A percentile compares a stretch with the other conserved stretches of the same genome.
Conservation (phyloP, 2,888 invertebrate species). For the Xestia c-nigrum region DNA sequence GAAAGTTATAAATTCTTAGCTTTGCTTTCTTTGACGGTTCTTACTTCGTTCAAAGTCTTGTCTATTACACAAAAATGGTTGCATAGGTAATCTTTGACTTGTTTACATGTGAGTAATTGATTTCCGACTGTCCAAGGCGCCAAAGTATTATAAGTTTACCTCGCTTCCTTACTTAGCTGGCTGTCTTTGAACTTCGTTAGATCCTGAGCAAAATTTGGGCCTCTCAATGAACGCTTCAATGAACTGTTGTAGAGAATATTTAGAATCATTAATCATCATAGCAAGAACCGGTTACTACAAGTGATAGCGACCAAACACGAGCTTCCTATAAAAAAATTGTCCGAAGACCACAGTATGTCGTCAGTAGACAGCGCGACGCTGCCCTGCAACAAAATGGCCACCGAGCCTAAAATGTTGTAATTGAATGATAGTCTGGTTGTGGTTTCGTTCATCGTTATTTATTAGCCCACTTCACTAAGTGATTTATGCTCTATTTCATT, state of each 20-base stretch:
- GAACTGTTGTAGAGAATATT: conserved; percentile 14
- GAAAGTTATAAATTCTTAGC: no score
- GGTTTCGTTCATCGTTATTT: conserved; percentile 54
- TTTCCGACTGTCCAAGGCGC: background rate
- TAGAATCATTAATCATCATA: conserved; percentile 26
- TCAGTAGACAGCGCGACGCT: conserved; percentile 33
- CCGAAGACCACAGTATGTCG: conserved; percentile 1
- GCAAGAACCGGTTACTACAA: conserved; percentile 24
- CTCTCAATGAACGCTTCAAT: conserved; percentile 19
- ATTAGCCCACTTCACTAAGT: conserved; percentile 39
- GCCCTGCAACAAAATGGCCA: conserved; percentile 28
- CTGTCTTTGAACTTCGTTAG: background rate
- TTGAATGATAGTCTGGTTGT: conserved; percentile 34
- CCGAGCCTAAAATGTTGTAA: conserved; percentile 27
- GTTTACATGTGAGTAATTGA: background rate
- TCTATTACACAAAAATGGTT: no score
- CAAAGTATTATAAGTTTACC: background rate
- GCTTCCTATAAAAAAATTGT: background rate
- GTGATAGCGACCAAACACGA: conserved; percentile 18
- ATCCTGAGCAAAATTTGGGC: conserved; percentile 4
- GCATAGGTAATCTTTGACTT: no score
- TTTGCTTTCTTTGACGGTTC: no score
- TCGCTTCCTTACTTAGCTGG: background rate
- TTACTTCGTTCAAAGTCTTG: no score
- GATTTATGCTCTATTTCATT: conserved; percentile 54